These are phyloP conservation scores for Phytoseiulus persimilis DNA, from an alignment of 2,888 invertebrate species.

Conservation along the genomic window DNA sequence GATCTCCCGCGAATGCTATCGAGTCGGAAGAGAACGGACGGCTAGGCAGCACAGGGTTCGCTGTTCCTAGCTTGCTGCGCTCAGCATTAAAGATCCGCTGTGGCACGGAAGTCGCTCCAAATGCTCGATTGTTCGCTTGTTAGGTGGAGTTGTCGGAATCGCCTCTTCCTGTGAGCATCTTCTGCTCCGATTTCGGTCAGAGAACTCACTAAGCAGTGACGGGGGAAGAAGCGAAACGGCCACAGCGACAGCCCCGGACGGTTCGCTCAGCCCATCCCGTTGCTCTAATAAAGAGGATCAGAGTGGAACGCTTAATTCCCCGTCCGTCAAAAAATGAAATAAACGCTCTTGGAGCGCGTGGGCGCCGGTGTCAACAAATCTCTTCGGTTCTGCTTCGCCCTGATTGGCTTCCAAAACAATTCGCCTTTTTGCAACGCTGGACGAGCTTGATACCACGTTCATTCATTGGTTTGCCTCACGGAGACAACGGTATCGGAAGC, in stretches of 20 bases:
- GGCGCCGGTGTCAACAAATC: neutral
- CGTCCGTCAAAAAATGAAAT: neutral
- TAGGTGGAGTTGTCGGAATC: too few species aligned
- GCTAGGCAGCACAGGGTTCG: too few species aligned
- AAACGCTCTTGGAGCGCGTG: neutral
- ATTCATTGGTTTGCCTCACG: too few species aligned
- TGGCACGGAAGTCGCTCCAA: too few species aligned
- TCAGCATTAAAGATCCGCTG: too few species aligned
- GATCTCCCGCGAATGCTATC: too few species aligned
- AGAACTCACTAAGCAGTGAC: neutral
- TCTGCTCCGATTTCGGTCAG: neutral
- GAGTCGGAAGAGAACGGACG: too few species aligned
- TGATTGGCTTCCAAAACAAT: neutral
- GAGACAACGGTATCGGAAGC: too few species aligned
- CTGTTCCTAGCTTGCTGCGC: too few species aligned
- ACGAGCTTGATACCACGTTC: too few species aligned
- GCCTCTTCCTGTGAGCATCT: neutral
- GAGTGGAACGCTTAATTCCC: neutral
- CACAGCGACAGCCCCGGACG: neutral
- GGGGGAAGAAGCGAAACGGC: too few species aligned
- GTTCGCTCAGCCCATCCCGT: neutral
- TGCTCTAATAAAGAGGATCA: neutral
- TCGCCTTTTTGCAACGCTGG: neutral
- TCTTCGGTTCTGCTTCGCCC: neutral
- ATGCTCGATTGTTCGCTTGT: too few species aligned